These are phyloP conservation scores for Eira barbara DNA, from an alignment of 2,113 vertebrate species.

Conservation along the genomic window DNA sequence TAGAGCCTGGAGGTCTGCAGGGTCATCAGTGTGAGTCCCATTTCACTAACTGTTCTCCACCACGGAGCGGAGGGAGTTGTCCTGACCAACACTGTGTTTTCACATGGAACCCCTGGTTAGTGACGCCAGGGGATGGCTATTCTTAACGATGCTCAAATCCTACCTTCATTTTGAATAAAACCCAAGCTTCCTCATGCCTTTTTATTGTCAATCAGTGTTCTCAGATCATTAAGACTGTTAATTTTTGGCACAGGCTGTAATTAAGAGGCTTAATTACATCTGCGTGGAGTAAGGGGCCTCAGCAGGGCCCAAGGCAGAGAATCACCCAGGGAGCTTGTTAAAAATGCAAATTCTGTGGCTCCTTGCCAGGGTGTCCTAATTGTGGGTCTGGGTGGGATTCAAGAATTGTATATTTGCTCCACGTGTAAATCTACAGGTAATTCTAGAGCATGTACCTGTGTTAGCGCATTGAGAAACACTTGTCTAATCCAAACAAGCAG, in stretches of 20 bases:
- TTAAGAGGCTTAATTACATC: constrained; percentile 63
- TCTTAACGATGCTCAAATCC: not conserved
- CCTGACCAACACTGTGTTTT: not conserved
- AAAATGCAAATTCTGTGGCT: constrained; percentile 48
- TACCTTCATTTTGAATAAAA: not conserved
- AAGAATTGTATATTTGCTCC: not conserved
- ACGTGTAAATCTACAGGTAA: not conserved
- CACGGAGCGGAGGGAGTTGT: accelerated
- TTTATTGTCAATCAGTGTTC: constrained; percentile 35
- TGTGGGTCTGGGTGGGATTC: not conserved
- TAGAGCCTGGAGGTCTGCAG: not conserved
- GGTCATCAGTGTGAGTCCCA: not conserved
- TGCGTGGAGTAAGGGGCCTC: constrained; percentile 38
- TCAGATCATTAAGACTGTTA: constrained; percentile 61
- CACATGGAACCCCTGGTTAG: not conserved
- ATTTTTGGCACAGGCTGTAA: constrained; percentile 57
- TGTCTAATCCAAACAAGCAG: not conserved
- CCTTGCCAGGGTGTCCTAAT: not conserved
- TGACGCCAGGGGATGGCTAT: no score
- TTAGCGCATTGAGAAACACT: not conserved
- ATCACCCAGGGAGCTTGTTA: constrained; percentile 35
- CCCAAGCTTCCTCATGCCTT: not conserved
- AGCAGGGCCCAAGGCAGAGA: constrained; percentile 43
- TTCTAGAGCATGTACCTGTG: not conserved
- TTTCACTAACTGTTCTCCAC: not conserved